Base-by-base conservation (phyloP, 2,113 vertebrate genomes). In the Sapajus apella region DNA sequence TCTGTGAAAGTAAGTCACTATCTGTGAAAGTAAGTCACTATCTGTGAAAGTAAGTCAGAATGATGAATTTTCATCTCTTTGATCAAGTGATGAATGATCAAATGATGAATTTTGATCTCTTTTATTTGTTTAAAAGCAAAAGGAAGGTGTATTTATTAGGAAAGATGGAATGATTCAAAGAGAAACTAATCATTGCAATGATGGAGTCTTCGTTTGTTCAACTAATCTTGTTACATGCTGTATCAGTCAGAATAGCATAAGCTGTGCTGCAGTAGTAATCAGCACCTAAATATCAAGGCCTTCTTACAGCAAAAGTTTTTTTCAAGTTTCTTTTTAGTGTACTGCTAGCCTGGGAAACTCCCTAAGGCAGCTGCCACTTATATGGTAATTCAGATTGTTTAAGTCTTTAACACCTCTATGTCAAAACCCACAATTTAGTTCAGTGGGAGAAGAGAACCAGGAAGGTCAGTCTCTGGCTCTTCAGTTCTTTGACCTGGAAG, bases 21-120 rank as follows among this genome's bases (percentile, higher is more conserved):
- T 40, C 37, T 40, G 37, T 40, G 37, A 43, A 45, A 47, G 11
- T 47, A 47, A 47, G 47, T 47, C 47, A 2, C 47, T 47, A 47
- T 47, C 47, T 47, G 47, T 96, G 87, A 85, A 97, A 97, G 98
- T 98, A 94, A 1, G 97, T 93, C 25, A 16, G 21, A 30, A 8
- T 45, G 52, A 52, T 52, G 16, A 52, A 52, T 52, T 52, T 52
- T 52, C 16, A 52, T 52, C 52, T 52, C 52, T 17, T 52, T 52
- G 52, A 52, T 52, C 52, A 52, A 52, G 14, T 52, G 52, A 52
- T 52, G 52, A 52, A 52, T 52, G 16, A 52, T 17, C 52, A 16
- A 68, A 68, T 68, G n/a, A 56, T 50, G 45, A 90, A 50, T 56
- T 83, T 20, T 95, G 58, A 52, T 52, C 50, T 50, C 13, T 58